Evolutionary conservation across 2,888 invertebrate genomes (phyloP).

Genomic region (Calameuta idolon): DNA sequence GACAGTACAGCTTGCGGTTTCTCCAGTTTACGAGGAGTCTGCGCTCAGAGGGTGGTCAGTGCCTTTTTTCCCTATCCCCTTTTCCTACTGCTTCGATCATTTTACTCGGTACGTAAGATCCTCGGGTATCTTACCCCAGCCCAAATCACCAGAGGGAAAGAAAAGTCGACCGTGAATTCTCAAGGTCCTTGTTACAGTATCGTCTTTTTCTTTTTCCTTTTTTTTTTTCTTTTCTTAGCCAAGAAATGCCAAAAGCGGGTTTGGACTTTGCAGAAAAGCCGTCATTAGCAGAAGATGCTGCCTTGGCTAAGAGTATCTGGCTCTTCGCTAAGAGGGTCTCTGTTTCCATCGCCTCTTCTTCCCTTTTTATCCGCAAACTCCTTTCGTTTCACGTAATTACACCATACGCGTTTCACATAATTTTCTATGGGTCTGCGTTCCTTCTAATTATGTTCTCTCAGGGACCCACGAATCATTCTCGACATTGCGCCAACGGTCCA

Average conservation of each 20-base stretch:
- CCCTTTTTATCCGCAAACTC: not conserved
- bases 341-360: not conserved
- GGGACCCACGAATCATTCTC: not conserved
- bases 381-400: not conserved
- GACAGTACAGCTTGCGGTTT: not conserved
- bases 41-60: not conserved
- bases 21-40: not conserved
- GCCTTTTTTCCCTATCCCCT: not conserved
- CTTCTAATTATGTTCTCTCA: not conserved
- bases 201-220: not conserved
- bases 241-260: not conserved
- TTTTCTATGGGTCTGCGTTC: not conserved
- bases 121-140: not conserved
- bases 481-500: not conserved
- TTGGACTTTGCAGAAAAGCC: not conserved
- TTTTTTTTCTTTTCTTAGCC: not conserved
- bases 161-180: not conserved
- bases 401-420: not conserved
- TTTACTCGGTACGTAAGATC: not conserved
- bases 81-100: not conserved
- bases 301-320: not conserved
- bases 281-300: not conserved
- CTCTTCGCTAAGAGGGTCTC: not conserved
- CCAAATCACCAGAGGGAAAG: not conserved
- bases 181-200: not conserved